phyloP scores from a whole-genome alignment of 2,113 vertebrate genomes.

The Clarias macrocephalus region DNA sequence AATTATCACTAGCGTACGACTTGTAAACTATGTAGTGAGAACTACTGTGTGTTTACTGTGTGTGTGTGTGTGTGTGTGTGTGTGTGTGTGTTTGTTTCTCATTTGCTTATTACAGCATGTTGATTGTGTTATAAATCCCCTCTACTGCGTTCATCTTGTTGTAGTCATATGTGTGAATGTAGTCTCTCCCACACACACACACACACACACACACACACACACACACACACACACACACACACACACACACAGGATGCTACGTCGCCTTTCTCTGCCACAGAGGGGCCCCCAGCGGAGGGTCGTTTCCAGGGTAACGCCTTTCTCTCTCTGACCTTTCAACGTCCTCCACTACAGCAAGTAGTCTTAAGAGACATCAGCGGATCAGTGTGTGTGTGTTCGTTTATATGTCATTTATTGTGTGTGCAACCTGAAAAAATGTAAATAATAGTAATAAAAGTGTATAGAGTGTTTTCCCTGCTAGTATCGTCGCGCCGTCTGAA shows the following conservation, averaged over 20 bases:
- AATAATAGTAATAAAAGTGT: too few relatives aligned
- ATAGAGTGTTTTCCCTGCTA: too few relatives aligned
- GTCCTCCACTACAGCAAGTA: neutral
- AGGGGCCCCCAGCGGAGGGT: conserved; percentile 39
- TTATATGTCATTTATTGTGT: neutral
- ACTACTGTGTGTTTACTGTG: neutral
- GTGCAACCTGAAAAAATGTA: neutral
- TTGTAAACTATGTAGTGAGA: neutral
- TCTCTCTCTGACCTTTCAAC: conserved; percentile 36
- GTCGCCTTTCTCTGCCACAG: conserved; percentile 9
- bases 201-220: neutral
- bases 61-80: neutral
- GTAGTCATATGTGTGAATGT: neutral
- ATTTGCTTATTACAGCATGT: neutral
- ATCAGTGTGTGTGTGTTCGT: neutral
- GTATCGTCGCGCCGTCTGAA: too few relatives aligned
- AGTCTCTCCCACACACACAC: neutral
- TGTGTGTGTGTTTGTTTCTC: neutral
- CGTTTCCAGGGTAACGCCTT: conserved; percentile 48
- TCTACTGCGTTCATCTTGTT: neutral
- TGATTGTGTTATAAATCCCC: neutral
- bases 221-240: conserved; percentile 15
- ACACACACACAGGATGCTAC: conserved; percentile 12
- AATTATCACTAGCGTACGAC: neutral
- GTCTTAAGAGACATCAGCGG: neutral